phyloP scores from a whole-genome alignment of 2,888 invertebrate species.

The Sericinus montela region DNA sequence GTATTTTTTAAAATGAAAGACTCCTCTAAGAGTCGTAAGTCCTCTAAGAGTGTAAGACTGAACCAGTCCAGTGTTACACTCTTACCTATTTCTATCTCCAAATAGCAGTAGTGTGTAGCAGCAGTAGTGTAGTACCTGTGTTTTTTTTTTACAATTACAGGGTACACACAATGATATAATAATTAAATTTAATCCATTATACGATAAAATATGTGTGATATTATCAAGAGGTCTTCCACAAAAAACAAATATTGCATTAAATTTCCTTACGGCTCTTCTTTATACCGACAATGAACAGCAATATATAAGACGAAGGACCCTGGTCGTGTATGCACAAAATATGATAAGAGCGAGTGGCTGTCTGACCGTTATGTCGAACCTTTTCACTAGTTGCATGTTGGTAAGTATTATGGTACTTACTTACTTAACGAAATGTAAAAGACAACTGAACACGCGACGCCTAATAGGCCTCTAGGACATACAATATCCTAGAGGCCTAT shows the following conservation, averaged over 20 bases:
- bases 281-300: constrained; percentile 34
- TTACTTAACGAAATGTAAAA: too few species aligned
- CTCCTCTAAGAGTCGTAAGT: too few species aligned
- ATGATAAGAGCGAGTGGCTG: constrained; percentile 59
- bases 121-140: too few species aligned
- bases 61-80: too few species aligned
- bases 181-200: constrained; percentile 44
- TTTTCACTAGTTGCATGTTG: constrained; percentile 52
- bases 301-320: constrained; percentile 28
- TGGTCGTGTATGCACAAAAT: constrained; percentile 45
- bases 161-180: constrained; percentile 36
- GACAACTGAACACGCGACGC: too few species aligned
- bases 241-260: constrained; percentile 41
- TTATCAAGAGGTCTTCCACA: constrained; percentile 37
- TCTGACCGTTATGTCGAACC: constrained; percentile 46
- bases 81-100: too few species aligned
- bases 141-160: constrained; percentile 25
- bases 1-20: too few species aligned
- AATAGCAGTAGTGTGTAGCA: too few species aligned
- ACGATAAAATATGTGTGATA: constrained; percentile 42
- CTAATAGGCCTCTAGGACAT: too few species aligned
- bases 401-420: constrained; percentile 40
- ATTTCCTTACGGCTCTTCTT: constrained; percentile 50
- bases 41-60: too few species aligned
- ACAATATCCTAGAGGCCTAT: too few species aligned